A percentile compares a stretch with the other conserved stretches of the same genome.
phyloP scores from a whole-genome alignment of 2,113 vertebrate species.

The Jacana jacana region DNA sequence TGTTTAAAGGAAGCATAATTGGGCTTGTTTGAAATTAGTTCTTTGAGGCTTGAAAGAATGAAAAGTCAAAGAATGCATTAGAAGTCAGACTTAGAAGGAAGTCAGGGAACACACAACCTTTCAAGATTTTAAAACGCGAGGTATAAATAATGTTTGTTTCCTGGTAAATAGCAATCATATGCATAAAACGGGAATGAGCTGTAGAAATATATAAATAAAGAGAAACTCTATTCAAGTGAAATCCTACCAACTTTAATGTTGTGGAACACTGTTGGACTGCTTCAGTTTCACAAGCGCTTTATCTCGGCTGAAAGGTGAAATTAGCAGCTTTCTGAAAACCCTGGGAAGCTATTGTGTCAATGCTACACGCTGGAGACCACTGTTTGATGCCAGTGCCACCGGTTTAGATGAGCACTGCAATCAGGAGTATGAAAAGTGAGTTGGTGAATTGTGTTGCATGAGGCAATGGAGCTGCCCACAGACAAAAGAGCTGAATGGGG shows the following conservation, averaged over 20 bases:
- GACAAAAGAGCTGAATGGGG: conserved; percentile 38
- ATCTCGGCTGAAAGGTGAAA: conserved; percentile 65
- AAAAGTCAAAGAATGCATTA: conserved; percentile 28
- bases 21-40: conserved; percentile 28
- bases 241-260: conserved; percentile 52
- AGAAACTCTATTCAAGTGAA: conserved; percentile 35
- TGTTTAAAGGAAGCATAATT: conserved; percentile 1
- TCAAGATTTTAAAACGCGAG: conserved; percentile 27
- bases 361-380: conserved; percentile 55
- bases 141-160: conserved; percentile 64
- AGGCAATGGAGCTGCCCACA: conserved; percentile 10
- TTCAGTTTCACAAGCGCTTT: conserved; percentile 54
- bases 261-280: conserved; percentile 56
- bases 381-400: conserved; percentile 51
- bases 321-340: conserved; percentile 59
- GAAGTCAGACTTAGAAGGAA: conserved; percentile 29
- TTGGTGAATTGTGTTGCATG: conserved; percentile 24
- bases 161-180: conserved; percentile 58
- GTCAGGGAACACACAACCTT: not conserved
- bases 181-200: conserved; percentile 23
- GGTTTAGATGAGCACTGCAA: conserved; percentile 64
- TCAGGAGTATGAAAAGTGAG: conserved; percentile 57
- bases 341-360: conserved; percentile 56
- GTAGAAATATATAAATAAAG: conserved; percentile 54
- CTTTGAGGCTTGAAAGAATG: conserved; percentile 4